A percentile compares a stretch with the other conserved stretches of the same genome.
Conservation (phyloP, 2,797 vertebrate species). For the Bryconaethiops microstoma region DNA sequence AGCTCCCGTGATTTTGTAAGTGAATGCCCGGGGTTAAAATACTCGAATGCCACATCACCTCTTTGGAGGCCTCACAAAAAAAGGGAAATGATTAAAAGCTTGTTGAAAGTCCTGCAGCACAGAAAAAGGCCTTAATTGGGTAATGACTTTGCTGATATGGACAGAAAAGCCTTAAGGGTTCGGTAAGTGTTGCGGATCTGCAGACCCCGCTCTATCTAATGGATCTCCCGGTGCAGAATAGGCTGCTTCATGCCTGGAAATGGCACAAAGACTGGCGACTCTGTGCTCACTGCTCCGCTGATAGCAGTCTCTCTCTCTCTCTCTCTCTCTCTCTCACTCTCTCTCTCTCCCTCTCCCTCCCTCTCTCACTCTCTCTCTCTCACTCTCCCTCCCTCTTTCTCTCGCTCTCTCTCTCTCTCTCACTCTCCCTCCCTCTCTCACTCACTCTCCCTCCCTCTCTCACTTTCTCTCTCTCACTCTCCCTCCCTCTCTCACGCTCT, state of each 20-base stretch:
- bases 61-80: conserved; percentile 16
- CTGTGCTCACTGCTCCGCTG: conserved; percentile 12
- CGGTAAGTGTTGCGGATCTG: conserved; percentile 45
- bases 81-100: conserved; percentile 40
- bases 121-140: conserved; percentile 38
- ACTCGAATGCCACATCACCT: conserved; percentile 12
- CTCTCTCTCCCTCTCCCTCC: too few species aligned
- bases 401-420: too few species aligned
- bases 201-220: conserved; percentile 41
- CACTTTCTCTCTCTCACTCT: too few species aligned
- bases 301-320: conserved; percentile 1
- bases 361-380: too few species aligned
- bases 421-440: too few species aligned
- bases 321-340: too few species aligned
- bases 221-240: conserved; percentile 37
- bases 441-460: too few species aligned
- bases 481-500: neutral
- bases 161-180: conserved; percentile 45
- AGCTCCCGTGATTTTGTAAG: conserved; percentile 25
- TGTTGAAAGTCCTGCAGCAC: conserved; percentile 43
- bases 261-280: conserved; percentile 12
- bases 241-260: conserved; percentile 36
- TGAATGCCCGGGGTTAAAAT: conserved; percentile 32
- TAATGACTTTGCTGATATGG: conserved; percentile 35
- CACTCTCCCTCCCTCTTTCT: too few species aligned